Conservation (phyloP, 1,140 invertebrate genomes). For the Tetragonula clypearis region DNA sequence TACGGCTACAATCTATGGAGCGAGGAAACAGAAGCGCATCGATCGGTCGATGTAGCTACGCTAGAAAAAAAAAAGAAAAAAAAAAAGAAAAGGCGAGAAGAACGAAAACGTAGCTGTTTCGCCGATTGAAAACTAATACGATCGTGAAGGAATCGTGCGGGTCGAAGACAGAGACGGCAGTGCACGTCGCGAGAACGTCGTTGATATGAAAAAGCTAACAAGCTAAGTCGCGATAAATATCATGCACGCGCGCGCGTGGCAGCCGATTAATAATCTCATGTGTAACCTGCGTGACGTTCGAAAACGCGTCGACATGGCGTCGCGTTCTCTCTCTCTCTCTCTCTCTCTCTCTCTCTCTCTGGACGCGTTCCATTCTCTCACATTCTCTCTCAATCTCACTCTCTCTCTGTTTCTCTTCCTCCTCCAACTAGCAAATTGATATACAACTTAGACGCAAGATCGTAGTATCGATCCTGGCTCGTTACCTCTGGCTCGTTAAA, state of each 20-base stretch:
- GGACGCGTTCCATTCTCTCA: slow-evolving; percentile 7
- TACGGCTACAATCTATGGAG: not conserved
- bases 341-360: not conserved
- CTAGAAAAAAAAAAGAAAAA: not conserved
- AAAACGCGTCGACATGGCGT: slow-evolving; percentile 47
- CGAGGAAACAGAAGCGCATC: slow-evolving; percentile 35
- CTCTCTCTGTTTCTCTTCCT: not conserved
- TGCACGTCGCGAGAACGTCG: slow-evolving; percentile 44
- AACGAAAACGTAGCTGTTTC: not conserved
- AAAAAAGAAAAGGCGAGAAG: too few relatives aligned
- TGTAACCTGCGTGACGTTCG: slow-evolving; percentile 72
- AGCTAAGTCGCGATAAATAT: slow-evolving; percentile 43
- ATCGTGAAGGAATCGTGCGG: slow-evolving; percentile 23
- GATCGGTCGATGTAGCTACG: not conserved
- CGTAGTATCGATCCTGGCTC: not conserved
- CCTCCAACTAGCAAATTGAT: not conserved
- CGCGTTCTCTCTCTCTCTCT: slow-evolving; percentile 35
- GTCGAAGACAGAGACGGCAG: slow-evolving; percentile 53
- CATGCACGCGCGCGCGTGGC: slow-evolving; percentile 35
- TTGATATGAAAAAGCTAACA: slow-evolving; percentile 62
- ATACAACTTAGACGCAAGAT: slow-evolving; percentile 11
- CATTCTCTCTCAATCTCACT: slow-evolving; percentile 5
- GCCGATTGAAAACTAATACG: not conserved
- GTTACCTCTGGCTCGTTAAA: slow-evolving; percentile 24
- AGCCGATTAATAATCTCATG: slow-evolving; percentile 74